These are phyloP conservation scores for Propsilocerus akamusi DNA, from an alignment of 1,140 invertebrate genomes.

Conservation along the genomic window DNA sequence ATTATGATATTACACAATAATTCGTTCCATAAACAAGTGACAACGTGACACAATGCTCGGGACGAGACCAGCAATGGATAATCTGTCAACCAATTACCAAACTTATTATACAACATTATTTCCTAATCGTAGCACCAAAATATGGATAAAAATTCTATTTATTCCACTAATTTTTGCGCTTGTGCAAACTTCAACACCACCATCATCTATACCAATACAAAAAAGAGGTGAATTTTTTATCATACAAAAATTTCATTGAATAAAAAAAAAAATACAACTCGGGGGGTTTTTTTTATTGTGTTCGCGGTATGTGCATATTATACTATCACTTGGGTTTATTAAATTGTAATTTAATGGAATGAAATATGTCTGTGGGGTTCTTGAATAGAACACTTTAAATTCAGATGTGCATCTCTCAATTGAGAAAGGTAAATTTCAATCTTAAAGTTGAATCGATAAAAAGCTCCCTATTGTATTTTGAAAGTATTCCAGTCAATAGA, in stretches of 20 bases:
- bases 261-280: background rate
- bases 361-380: background rate
- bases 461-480: too few relatives aligned
- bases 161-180: background rate
- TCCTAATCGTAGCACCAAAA: background rate
- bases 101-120: background rate
- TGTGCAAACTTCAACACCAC: background rate
- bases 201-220: background rate
- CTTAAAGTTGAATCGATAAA: too few relatives aligned
- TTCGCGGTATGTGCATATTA: background rate
- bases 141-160: conserved; percentile 3
- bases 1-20: background rate
- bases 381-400: too few relatives aligned
- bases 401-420: too few relatives aligned
- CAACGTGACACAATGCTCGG: background rate
- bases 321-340: background rate
- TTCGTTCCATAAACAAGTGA: background rate
- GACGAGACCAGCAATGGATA: background rate
- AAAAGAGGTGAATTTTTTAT: background rate
- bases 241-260: background rate
- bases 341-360: background rate
- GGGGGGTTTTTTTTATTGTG: background rate
- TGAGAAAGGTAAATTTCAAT: too few relatives aligned
- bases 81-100: background rate
- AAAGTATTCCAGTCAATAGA: too few relatives aligned